These are phyloP conservation scores for Drosophila robusta DNA, from an alignment of 2,888 invertebrate genomes.

Conservation along the genomic window DNA sequence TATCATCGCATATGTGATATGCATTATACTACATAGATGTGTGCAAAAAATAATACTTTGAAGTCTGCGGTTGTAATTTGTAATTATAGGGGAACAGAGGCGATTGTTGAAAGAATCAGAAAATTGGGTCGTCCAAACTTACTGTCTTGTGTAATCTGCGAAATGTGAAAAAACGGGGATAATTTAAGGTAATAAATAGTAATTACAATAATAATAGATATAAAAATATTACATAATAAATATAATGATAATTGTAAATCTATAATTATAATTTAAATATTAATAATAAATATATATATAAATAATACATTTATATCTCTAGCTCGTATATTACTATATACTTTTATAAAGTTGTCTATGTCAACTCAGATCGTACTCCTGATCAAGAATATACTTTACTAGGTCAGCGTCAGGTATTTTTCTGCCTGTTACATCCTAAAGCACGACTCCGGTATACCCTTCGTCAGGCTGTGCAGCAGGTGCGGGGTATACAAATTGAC, in stretches of 20 bases:
- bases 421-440: background rate
- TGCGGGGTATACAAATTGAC: constrained; percentile 64
- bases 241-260: background rate
- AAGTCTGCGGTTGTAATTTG: background rate
- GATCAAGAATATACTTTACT: background rate
- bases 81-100: too few species aligned
- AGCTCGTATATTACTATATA: too few species aligned
- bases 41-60: background rate
- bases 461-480: constrained; percentile 15
- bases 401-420: background rate
- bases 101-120: background rate
- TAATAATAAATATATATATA: background rate
- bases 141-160: too few species aligned
- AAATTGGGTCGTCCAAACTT: too few species aligned
- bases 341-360: too few species aligned
- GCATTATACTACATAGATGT: background rate
- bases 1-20: background rate
- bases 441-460: constrained; percentile 1
- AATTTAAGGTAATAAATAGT: background rate
- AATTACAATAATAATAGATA: background rate
- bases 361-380: too few species aligned
- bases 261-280: background rate
- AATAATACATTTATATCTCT: background rate
- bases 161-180: too few species aligned
- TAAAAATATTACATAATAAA: background rate